Conservation (phyloP, 2,113 vertebrate genomes). For the Lucifuga dentata region DNA sequence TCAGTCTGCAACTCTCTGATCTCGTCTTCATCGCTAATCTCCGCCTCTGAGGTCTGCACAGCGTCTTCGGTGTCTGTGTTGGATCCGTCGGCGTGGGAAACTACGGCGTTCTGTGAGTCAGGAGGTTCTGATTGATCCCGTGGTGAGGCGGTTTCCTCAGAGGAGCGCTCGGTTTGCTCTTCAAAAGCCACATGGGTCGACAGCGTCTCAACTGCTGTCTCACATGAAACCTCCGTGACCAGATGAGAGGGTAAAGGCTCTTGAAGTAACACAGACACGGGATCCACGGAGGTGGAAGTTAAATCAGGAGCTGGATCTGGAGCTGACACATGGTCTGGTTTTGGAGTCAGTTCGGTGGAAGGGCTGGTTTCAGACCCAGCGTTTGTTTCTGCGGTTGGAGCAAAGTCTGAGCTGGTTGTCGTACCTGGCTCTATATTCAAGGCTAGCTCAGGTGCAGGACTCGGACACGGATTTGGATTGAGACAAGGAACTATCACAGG, state of each 20-base stretch:
- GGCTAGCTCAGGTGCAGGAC: slow-evolving; percentile 38
- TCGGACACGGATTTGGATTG: slow-evolving; percentile 32
- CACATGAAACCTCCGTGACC: slow-evolving; percentile 22
- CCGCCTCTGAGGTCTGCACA: slow-evolving; percentile 42
- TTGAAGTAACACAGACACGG: slow-evolving; percentile 46
- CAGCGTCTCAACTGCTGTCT: slow-evolving; percentile 21
- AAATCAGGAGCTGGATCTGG: slow-evolving; percentile 35
- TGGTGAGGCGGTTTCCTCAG: slow-evolving; percentile 22
- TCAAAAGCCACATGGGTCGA: slow-evolving; percentile 4
- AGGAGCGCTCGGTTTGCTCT: slow-evolving; percentile 29
- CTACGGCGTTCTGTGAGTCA: slow-evolving; percentile 21
- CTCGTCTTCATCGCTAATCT: slow-evolving; percentile 48
- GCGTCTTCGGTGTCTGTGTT: slow-evolving; percentile 26
- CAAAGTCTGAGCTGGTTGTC: slow-evolving; percentile 13
- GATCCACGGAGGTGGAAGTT: slow-evolving; percentile 21
- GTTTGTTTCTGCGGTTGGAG: slow-evolving; percentile 12
- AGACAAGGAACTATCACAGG: slow-evolving; percentile 2
- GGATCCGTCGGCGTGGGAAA: slow-evolving; percentile 14
- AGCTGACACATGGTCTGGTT: slow-evolving; percentile 36
- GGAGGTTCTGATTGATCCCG: slow-evolving; percentile 37
- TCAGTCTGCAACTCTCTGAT: slow-evolving; percentile 21
- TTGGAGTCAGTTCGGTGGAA: slow-evolving; percentile 25
- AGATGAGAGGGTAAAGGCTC: slow-evolving; percentile 31
- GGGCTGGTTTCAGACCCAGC: slow-evolving; percentile 16
- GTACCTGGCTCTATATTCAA: slow-evolving; percentile 13